A percentile compares a stretch with the other conserved stretches of the same genome.
Evolutionary conservation across 2,888 invertebrate species (phyloP).

Genomic region (Eubasilissa splendida): DNA sequence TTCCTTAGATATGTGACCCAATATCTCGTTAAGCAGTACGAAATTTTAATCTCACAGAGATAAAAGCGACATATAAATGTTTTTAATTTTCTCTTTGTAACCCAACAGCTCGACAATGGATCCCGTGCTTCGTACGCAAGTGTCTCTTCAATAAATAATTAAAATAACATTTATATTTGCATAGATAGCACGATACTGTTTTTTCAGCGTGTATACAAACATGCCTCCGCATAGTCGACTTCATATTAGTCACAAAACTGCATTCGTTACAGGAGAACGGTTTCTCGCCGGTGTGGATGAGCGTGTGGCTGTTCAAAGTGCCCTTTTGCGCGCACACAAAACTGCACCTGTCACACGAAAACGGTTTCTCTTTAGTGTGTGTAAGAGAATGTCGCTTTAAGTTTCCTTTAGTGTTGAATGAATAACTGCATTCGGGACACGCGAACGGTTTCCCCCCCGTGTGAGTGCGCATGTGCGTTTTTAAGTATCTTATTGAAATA

Average conservation of each 20-base stretch:
- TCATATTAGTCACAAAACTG: not conserved
- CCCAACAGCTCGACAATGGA: too few relatives aligned
- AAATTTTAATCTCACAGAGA: too few relatives aligned
- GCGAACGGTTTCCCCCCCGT: conserved; percentile 54
- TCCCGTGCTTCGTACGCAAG: too few relatives aligned
- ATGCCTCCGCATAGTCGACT: too few relatives aligned
- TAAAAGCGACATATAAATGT: too few relatives aligned
- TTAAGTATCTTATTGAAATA: not conserved
- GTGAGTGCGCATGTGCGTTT: conserved; percentile 62
- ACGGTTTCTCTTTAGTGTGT: conserved; percentile 1
- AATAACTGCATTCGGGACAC: conserved; percentile 1
- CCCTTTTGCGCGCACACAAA: not conserved
- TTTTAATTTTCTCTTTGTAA: too few relatives aligned
- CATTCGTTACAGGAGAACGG: conserved; percentile 1
- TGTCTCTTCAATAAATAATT: too few relatives aligned
- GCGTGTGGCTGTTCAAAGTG: not conserved
- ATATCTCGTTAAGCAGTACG: too few relatives aligned
- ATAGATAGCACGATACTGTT: too few relatives aligned
- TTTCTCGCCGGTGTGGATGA: not conserved
- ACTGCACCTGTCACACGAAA: not conserved
- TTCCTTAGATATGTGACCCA: too few relatives aligned
- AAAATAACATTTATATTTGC: too few relatives aligned
- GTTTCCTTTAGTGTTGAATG: not conserved
- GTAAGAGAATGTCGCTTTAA: not conserved
- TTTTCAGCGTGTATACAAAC: too few relatives aligned